phyloP scores from a whole-genome alignment of 2,113 vertebrate species.

The Cephalopholis sonnerati region DNA sequence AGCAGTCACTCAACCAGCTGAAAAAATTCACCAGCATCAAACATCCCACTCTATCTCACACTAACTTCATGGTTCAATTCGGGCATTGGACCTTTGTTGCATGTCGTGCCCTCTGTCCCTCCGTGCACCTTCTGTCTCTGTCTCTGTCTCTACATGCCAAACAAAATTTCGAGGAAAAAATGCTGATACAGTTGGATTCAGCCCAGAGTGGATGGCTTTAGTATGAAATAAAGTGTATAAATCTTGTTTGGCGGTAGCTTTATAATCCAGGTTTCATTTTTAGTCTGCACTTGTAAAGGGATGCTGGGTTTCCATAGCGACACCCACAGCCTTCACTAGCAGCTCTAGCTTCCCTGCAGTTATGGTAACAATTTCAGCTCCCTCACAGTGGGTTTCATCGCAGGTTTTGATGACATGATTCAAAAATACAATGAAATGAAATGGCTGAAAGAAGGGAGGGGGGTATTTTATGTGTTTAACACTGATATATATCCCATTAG shows the following conservation, averaged over 20 bases:
- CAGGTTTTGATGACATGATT: constrained; percentile 22
- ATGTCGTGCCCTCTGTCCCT: background rate
- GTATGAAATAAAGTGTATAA: background rate
- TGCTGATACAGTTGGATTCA: background rate
- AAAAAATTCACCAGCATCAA: constrained; percentile 7
- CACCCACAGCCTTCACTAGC: constrained; percentile 40
- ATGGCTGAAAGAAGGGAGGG: background rate
- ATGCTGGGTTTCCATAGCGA: constrained; percentile 66
- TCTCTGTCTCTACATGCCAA: background rate
- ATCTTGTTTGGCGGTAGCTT: background rate
- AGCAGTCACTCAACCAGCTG: background rate
- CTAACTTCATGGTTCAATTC: background rate
- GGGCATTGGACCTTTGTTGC: background rate
- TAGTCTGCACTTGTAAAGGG: constrained; percentile 21
- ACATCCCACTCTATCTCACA: background rate
- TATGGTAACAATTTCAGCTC: constrained; percentile 41
- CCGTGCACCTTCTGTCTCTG: background rate
- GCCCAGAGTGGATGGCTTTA: background rate
- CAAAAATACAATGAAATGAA: constrained; percentile 26
- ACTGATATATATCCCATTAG: background rate
- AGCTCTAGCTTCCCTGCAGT: constrained; percentile 21
- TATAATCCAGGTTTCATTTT: constrained; percentile 21
- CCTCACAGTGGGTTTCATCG: constrained; percentile 10
- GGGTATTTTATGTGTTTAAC: background rate
- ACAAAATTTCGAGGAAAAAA: background rate